Evolutionary conservation across 2,113 vertebrate genomes (phyloP), one percentile per base, ranked within the genome.

Genomic region (Neopipo cinnamomea): DNA sequence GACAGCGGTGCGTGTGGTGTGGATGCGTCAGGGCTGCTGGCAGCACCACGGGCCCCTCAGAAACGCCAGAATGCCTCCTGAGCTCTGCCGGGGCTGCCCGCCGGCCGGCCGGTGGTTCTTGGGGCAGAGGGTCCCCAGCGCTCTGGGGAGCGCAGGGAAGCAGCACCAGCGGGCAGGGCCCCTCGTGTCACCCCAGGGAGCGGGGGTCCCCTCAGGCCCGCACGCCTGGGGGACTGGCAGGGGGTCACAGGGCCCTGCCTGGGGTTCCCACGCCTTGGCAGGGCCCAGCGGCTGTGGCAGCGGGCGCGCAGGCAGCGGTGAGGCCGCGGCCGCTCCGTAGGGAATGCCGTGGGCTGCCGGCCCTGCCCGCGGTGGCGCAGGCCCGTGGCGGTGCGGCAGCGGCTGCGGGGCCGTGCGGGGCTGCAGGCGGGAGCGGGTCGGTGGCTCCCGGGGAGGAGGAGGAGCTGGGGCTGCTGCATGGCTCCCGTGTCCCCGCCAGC

Each of bases 111-210:
- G n/a, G 39, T 4, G 30, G 21, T 5, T 55, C 11, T 21, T 4
- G 75, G 47, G 70, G 21, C 70, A 18, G 31, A 24, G n/a, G 12
- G 24, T 53, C 8, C 41, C 71, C 71, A 0, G 12, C 0, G 1
- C 56, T 24, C 23, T 2, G 11, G 35, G 58, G 22, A 56, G 68
- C 3, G 0, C 11, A 8, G 49, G 44, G 58, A 17, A 53, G 52
- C 4, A 1, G 15, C 0, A 41, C 42, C 52, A 3, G 19, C 0
- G 2, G 33, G n/a, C 55, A 70, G n/a, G 6, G 11, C 11, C 12
- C 30, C 25, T 58, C 44, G 0, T 4, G 22, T 15, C 83, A 30
- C 35, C 41, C 11, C 8, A 0, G 9, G 14, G 42, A 12, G 19
- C n/a, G 2, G 5, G 37, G 19, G 8, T 49, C 18, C 41, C 49